Conservation (phyloP, 2,888 invertebrate species). For the Timandra comae region DNA sequence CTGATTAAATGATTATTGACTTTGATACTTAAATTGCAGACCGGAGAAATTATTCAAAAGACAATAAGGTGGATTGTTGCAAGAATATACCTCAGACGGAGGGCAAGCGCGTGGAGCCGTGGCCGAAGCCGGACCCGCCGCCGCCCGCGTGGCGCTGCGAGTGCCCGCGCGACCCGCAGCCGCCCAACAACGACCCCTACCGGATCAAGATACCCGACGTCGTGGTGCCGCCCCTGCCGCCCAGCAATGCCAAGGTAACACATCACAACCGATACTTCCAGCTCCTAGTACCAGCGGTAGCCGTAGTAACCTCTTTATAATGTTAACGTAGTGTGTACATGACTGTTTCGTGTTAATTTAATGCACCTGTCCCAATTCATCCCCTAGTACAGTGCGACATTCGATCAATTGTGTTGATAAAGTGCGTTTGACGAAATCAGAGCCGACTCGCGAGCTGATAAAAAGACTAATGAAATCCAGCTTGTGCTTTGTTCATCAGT, state of each 20-base stretch:
- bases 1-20: too few relatives aligned
- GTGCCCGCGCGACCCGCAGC: slow-evolving; percentile 48
- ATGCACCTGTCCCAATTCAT: too few relatives aligned
- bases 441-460: slow-evolving; percentile 47
- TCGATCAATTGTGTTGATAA: slow-evolving; percentile 26
- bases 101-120: slow-evolving; percentile 45
- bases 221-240: slow-evolving; percentile 54
- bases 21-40: too few relatives aligned
- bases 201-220: slow-evolving; percentile 59
- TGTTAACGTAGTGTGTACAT: too few relatives aligned
- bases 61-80: slow-evolving; percentile 37
- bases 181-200: slow-evolving; percentile 61
- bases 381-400: slow-evolving; percentile 35
- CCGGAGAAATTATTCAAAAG: slow-evolving; percentile 30
- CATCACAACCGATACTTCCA: too few relatives aligned
- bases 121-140: slow-evolving; percentile 45
- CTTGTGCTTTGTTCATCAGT: slow-evolving; percentile 72
- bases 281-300: too few relatives aligned
- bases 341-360: too few relatives aligned
- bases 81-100: slow-evolving; percentile 42
- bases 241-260: slow-evolving; percentile 60
- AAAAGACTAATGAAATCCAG: slow-evolving; percentile 70
- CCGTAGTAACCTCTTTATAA: too few relatives aligned
- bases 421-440: slow-evolving; percentile 75
- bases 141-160: slow-evolving; percentile 45